Percentiles rank a stretch among this genome's conserved stretches.
phyloP scores from a whole-genome alignment of 2,888 invertebrate genomes.

The Scaptomyza flava region DNA sequence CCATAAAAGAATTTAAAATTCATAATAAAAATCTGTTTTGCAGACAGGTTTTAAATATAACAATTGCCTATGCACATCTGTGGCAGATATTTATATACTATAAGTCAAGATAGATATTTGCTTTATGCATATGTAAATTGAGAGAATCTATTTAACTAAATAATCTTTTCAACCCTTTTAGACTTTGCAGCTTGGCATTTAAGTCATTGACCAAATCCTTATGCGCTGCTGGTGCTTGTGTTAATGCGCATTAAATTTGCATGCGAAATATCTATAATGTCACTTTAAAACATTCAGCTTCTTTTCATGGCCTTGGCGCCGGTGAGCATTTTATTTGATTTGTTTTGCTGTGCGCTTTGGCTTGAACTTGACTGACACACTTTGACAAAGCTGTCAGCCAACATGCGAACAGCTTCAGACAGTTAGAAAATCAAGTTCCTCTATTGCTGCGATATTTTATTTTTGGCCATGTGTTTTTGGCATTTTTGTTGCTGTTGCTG shows the following conservation, averaged over 20 bases:
- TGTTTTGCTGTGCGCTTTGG: constrained; percentile 42
- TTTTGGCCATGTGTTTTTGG: constrained; percentile 40
- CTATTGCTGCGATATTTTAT: constrained; percentile 18
- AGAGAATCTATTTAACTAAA: constrained; percentile 40
- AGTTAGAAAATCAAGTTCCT: constrained; percentile 40
- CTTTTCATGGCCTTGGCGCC: constrained; percentile 32
- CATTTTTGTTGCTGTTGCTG: constrained; percentile 15
- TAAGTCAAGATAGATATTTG: too few relatives aligned
- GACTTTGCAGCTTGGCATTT: constrained; percentile 60
- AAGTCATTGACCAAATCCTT: constrained; percentile 46
- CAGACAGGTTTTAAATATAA: too few relatives aligned
- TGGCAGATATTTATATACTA: too few relatives aligned
- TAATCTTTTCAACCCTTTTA: too few relatives aligned
- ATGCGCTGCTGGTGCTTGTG: constrained; percentile 20
- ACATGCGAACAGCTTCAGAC: constrained; percentile 59
- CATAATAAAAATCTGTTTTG: too few relatives aligned
- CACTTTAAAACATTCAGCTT: constrained; percentile 25
- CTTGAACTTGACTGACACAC: constrained; percentile 71
- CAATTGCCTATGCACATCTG: constrained; percentile 18
- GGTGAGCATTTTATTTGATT: constrained; percentile 46
- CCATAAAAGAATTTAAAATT: background rate
- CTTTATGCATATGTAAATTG: constrained; percentile 69
- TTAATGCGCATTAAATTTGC: constrained; percentile 73
- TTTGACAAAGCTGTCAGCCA: constrained; percentile 71
- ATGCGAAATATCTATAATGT: constrained; percentile 56